These are phyloP conservation scores for Enteromius unitaeniatus DNA, from an alignment of 2,797 vertebrate species.

Conservation along the genomic window DNA sequence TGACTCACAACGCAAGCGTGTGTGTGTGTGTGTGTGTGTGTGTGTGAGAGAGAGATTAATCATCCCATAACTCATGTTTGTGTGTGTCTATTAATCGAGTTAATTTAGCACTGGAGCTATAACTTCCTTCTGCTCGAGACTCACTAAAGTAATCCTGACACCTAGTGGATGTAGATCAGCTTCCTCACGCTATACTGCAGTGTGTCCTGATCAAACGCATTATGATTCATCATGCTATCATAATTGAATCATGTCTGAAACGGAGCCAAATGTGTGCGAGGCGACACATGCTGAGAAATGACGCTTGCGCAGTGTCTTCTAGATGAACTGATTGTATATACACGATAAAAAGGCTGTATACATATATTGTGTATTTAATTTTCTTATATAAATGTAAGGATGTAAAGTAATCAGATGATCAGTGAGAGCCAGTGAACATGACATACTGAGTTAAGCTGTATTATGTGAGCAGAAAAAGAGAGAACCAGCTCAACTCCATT, in stretches of 20 bases:
- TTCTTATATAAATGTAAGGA: neutral
- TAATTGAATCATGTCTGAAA: neutral
- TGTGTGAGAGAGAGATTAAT: neutral
- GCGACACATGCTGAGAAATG: neutral
- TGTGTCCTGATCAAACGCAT: neutral
- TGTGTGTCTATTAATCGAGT: neutral
- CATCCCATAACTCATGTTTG: neutral
- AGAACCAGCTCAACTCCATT: neutral
- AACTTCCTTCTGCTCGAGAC: conserved; percentile 24
- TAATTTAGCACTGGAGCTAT: neutral
- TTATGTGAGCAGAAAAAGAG: neutral
- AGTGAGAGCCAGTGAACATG: neutral
- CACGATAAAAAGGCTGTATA: neutral
- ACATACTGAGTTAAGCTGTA: neutral
- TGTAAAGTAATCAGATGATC: neutral
- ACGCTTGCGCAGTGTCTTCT: neutral
- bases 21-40: neutral
- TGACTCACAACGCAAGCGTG: neutral
- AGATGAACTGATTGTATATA: neutral
- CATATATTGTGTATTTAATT: neutral
- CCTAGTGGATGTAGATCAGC: conserved; percentile 14
- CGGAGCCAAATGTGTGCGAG: neutral
- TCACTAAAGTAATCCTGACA: conserved; percentile 59
- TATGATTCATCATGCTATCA: neutral
- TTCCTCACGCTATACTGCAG: neutral